phyloP scores from a whole-genome alignment of 2,888 invertebrate species.

The Frankliniella fusca region DNA sequence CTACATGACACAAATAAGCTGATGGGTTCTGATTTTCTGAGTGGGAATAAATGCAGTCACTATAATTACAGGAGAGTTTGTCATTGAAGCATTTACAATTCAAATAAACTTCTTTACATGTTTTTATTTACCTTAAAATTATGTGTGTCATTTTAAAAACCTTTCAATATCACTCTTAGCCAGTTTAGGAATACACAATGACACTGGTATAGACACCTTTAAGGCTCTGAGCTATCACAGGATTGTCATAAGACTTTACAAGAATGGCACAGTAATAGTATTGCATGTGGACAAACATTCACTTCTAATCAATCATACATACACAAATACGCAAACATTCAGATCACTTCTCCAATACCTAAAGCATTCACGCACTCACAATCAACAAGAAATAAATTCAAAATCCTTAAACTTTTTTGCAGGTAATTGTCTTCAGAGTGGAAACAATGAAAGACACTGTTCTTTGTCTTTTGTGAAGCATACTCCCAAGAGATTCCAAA shows the following conservation, averaged over 20 bases:
- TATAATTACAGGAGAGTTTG: neutral
- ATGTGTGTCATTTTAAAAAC: too few relatives aligned
- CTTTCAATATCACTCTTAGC: neutral
- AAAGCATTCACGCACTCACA: neutral
- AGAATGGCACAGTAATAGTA: constrained; percentile 1
- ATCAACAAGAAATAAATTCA: neutral
- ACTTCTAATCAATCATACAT: neutral
- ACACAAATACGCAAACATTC: neutral
- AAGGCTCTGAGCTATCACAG: constrained; percentile 20
- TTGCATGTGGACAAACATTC: neutral
- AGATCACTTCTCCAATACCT: neutral
- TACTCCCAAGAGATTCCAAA: neutral
- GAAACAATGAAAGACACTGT: neutral
- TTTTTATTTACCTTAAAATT: neutral
- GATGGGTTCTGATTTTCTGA: neutral
- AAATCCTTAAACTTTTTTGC: neutral
- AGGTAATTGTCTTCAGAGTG: neutral
- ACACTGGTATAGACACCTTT: constrained; percentile 16
- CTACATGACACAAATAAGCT: neutral
- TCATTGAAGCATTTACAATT: neutral
- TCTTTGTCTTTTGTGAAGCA: neutral
- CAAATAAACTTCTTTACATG: neutral
- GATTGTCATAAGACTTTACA: constrained; percentile 14
- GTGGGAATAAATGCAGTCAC: neutral
- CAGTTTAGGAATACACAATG: neutral